Evolutionary conservation across 1,140 invertebrate genomes (phyloP).

Genomic region (Temnothorax longispinosus): DNA sequence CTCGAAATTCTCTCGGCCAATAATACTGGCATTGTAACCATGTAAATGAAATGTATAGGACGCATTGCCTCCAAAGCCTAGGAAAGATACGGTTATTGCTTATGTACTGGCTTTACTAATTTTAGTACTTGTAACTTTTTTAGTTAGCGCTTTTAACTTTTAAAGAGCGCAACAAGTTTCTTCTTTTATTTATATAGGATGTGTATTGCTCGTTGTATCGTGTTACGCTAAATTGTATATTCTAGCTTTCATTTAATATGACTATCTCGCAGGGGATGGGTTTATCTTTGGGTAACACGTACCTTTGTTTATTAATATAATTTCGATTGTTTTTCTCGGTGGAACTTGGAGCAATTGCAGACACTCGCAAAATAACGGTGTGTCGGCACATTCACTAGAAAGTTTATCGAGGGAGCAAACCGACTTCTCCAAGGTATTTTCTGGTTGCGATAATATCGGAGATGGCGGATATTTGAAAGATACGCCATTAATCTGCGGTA

Average conservation of each 20-base stretch:
- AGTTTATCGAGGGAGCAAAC: slow-evolving; percentile 71
- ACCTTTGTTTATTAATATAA: slow-evolving; percentile 78
- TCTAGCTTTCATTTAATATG: too few species aligned
- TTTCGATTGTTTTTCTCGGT: slow-evolving; percentile 65
- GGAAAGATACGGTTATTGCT: not conserved
- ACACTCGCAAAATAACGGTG: slow-evolving; percentile 76
- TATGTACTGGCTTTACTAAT: not conserved
- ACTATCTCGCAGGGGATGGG: not conserved
- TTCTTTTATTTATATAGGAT: too few species aligned
- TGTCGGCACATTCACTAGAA: slow-evolving; percentile 66
- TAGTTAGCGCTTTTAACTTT: too few species aligned
- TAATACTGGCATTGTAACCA: slow-evolving; percentile 72
- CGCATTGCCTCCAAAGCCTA: slow-evolving; percentile 73
- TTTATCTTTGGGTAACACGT: not conserved
- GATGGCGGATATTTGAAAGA: slow-evolving; percentile 79
- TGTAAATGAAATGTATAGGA: slow-evolving; percentile 76
- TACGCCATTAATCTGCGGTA: slow-evolving; percentile 75
- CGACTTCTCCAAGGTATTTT: slow-evolving; percentile 63
- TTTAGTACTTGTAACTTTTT: not conserved
- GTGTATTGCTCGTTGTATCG: not conserved
- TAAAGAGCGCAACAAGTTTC: too few species aligned
- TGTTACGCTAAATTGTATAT: too few species aligned
- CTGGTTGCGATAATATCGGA: slow-evolving; percentile 76
- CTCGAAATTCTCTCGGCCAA: slow-evolving; percentile 66
- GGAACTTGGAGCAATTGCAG: slow-evolving; percentile 72